Evolutionary conservation across 2,888 invertebrate genomes (phyloP).

Genomic region (Hirudinaria manillensis): DNA sequence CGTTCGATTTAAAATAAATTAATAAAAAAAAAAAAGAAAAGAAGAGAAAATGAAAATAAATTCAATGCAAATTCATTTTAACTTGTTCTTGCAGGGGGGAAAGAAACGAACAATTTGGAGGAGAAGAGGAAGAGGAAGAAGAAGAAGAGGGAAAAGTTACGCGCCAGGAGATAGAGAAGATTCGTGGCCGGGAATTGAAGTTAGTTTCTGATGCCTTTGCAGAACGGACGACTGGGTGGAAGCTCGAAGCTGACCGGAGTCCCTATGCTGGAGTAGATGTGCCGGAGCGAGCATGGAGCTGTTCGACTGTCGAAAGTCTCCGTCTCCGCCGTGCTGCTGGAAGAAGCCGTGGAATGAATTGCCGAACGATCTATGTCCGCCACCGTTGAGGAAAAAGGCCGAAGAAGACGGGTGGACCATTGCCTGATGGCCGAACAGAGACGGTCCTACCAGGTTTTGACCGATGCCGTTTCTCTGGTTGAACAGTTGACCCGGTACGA

Average conservation of each 20-base stretch:
- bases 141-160: background rate
- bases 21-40: background rate
- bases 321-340: background rate
- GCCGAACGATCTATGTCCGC: background rate
- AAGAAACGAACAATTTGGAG: background rate
- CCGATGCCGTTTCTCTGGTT: no score
- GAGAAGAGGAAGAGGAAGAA: background rate
- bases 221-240: background rate
- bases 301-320: background rate
- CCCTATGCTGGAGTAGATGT: background rate
- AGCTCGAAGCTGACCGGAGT: background rate
- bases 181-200: background rate
- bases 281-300: background rate
- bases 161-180: background rate
- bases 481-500: background rate
- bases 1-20: background rate
- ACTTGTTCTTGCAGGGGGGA: background rate
- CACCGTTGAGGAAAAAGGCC: conserved; percentile 20
- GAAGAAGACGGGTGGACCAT: background rate
- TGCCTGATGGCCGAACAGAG: background rate
- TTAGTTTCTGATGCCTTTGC: background rate
- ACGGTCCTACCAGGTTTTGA: conserved; percentile 7
- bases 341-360: conserved; percentile 2
- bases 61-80: background rate
- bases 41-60: background rate